Percentiles rank a stretch among this genome's conserved stretches.
These are phyloP conservation scores for Augiades crinisus DNA, from an alignment of 2,888 invertebrate species.

Conservation along the genomic window DNA sequence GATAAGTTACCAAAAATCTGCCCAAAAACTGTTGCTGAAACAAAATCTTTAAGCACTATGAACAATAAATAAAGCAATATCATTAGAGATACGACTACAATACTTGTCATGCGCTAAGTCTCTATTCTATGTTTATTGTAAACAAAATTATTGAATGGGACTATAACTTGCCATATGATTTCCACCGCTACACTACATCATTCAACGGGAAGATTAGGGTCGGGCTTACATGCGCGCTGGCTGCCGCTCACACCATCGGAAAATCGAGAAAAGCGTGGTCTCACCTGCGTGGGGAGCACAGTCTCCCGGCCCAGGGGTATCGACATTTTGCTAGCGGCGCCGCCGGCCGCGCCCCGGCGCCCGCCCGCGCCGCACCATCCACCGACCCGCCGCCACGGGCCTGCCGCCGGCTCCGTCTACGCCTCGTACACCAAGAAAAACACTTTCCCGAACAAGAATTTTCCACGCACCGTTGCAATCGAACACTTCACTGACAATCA, in stretches of 20 bases:
- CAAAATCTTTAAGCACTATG: no score
- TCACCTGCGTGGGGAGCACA: slow-evolving; percentile 76
- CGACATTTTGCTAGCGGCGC: slow-evolving; percentile 79
- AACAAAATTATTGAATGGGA: slow-evolving; percentile 17
- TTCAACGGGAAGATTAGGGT: slow-evolving; percentile 10
- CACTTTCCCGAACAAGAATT: slow-evolving; percentile 60
- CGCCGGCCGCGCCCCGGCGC: slow-evolving; percentile 79
- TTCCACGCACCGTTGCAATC: slow-evolving; percentile 44
- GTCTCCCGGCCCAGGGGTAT: slow-evolving; percentile 79
- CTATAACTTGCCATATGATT: slow-evolving; percentile 10
- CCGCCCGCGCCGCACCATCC: slow-evolving; percentile 75
- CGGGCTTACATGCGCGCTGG: slow-evolving; percentile 18
- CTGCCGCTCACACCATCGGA: slow-evolving; percentile 29
- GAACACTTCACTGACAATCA: slow-evolving; percentile 40
- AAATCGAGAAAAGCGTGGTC: slow-evolving; percentile 47
- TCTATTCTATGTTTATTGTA: slow-evolving; percentile 1
- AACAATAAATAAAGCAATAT: no score
- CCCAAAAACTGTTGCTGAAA: no score
- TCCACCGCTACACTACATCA: slow-evolving; percentile 14
- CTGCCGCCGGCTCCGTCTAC: slow-evolving; percentile 46
- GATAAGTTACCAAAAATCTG: no score
- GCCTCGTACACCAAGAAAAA: slow-evolving; percentile 66
- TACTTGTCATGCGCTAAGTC: neutral
- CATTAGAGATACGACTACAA: neutral
- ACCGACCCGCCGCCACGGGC: slow-evolving; percentile 63